phyloP scores from a whole-genome alignment of 2,797 vertebrate species.

The Myotis pilosus region DNA sequence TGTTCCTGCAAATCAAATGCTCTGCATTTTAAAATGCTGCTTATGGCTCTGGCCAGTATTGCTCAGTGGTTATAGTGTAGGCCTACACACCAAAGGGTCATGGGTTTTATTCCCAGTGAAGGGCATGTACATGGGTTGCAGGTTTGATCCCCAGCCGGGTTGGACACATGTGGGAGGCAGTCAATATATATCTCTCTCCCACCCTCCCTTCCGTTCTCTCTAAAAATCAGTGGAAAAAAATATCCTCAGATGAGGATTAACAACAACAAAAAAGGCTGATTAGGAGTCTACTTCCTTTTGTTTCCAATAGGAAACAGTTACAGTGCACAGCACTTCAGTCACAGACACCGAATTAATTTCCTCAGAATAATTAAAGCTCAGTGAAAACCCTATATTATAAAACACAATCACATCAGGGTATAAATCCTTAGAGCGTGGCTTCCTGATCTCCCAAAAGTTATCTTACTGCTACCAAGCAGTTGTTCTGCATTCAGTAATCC shows the following conservation, averaged over 20 bases:
- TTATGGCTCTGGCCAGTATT: too few species aligned
- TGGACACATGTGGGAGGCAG: too few species aligned
- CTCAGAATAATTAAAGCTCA: not conserved
- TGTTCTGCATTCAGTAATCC: not conserved
- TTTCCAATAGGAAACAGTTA: constrained; percentile 32
- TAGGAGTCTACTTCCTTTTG: not conserved
- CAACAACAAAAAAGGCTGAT: not conserved
- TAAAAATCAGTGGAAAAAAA: too few species aligned
- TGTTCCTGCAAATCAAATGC: not conserved
- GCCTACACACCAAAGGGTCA: too few species aligned
- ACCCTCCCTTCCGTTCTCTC: too few species aligned
- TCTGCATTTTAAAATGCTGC: not conserved
- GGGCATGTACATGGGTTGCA: too few species aligned
- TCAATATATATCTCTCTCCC: too few species aligned
- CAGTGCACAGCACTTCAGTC: not conserved
- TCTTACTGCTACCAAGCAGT: not conserved
- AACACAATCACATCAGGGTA: not conserved
- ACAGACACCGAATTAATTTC: not conserved
- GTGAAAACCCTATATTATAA: not conserved
- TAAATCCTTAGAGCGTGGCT: not conserved
- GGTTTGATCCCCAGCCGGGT: too few species aligned
- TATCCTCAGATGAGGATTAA: not conserved
- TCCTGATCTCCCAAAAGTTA: not conserved
- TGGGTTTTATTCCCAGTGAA: too few species aligned
- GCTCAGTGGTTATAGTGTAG: too few species aligned